Evolutionary conservation across 2,888 invertebrate genomes (phyloP).

Genomic region (Aphelenchoides bicaudatus): DNA sequence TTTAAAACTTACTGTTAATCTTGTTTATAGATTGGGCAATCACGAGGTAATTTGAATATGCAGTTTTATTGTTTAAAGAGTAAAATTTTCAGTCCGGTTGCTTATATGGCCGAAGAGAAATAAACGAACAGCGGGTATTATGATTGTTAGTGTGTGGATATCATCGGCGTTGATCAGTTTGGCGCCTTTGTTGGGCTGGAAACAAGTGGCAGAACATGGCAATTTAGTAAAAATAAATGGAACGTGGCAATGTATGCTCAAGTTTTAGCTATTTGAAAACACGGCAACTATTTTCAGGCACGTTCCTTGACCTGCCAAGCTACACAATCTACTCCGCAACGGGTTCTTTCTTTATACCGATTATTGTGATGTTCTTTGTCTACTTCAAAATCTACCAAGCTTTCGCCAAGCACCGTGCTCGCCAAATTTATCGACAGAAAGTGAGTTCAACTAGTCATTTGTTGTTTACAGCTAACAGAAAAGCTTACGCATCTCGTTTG

Average conservation of each 20-base stretch:
- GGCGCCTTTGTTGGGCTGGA: constrained; percentile 64
- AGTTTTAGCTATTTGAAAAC: too few species aligned
- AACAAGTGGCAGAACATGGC: constrained; percentile 52
- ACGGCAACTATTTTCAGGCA: constrained; percentile 43
- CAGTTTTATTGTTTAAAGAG: too few species aligned
- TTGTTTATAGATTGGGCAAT: constrained; percentile 61
- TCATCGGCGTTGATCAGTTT: constrained; percentile 63
- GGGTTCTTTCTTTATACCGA: constrained; percentile 96
- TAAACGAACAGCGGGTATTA: constrained; percentile 60
- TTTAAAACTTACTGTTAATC: too few species aligned
- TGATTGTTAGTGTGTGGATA: constrained; percentile 63
- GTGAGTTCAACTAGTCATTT: too few species aligned
- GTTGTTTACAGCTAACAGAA: too few species aligned
- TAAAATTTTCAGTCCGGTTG: too few species aligned
- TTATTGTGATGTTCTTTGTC: constrained; percentile 98
- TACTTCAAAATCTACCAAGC: constrained; percentile 86
- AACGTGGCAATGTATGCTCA: constrained; percentile 47
- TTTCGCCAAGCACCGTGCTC: constrained; percentile 61
- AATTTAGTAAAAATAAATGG: constrained; percentile 41
- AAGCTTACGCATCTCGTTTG: too few species aligned
- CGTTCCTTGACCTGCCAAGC: constrained; percentile 60
- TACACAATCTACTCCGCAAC: constrained; percentile 64
- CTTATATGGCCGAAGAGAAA: constrained; percentile 61
- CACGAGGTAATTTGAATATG: too few species aligned
- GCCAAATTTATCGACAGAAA: constrained; percentile 61